Percentiles rank a stretch among this genome's conserved stretches.
Conservation (phyloP, 1,140 invertebrate species). For the Wasmannia auropunctata region DNA sequence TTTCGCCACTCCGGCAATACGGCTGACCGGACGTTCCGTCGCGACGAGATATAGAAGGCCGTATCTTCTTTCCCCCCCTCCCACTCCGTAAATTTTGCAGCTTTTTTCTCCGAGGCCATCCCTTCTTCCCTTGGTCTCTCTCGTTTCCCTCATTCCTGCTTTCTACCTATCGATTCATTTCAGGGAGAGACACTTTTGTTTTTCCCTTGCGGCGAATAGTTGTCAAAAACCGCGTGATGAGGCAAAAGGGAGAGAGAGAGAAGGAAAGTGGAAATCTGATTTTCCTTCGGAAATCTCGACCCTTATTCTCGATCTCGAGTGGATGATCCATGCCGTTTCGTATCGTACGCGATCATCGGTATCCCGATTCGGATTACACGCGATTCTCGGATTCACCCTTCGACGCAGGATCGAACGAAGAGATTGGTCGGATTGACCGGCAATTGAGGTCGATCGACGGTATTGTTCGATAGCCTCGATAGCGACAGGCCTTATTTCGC, state of each 20-base stretch:
- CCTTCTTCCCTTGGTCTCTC: not conserved
- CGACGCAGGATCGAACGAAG: not conserved
- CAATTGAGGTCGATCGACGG: conserved; percentile 26
- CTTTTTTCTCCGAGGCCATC: conserved; percentile 22
- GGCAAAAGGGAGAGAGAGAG: not conserved
- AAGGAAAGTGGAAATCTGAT: conserved; percentile 57
- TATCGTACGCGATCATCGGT: conserved; percentile 24
- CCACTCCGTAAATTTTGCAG: conserved; percentile 58
- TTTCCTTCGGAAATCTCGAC: conserved; percentile 30
- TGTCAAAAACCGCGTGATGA: conserved; percentile 56
- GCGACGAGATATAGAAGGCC: conserved; percentile 68
- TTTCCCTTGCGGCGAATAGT: conserved; percentile 41
- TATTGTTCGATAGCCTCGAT: conserved; percentile 12
- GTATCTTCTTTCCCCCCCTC: conserved; percentile 19
- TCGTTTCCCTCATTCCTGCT: not conserved
- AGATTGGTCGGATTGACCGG: conserved; percentile 27
- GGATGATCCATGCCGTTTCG: conserved; percentile 51
- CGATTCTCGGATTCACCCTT: not conserved
- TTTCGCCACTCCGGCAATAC: conserved; percentile 44
- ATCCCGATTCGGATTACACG: not conserved
- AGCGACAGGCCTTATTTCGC: conserved; percentile 7
- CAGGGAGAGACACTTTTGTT: conserved; percentile 41
- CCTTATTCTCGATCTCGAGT: not conserved
- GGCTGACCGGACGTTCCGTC: conserved; percentile 62
- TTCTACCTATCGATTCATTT: conserved; percentile 16